Base-by-base conservation (phyloP, 2,797 vertebrate species). In the Characodon lateralis region DNA sequence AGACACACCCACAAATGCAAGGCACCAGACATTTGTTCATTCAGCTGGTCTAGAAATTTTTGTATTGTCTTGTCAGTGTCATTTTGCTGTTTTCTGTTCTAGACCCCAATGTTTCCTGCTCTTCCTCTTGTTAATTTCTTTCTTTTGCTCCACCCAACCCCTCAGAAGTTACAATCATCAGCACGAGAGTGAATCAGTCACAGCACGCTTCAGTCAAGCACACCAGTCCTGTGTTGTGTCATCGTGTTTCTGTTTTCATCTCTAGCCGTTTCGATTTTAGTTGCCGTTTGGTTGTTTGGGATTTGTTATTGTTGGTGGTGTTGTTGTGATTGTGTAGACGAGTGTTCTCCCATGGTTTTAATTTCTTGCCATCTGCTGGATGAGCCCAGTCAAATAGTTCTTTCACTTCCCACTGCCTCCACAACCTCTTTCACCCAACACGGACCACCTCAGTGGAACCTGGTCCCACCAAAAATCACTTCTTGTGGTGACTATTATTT, bases 321-420 rank as follows among this genome's bases (percentile, higher is more conserved):
- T 88, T 93, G 91, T 92, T 92, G 88, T 94, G 91, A 88, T 92
- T 89, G 86, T 90, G 87, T 91, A 91, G 89, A 89, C 79, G 61
- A 92, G 88, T 93, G 81, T 90, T 89, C 84, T 91, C 85, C 88
- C 91, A 92, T 93, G 88, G 89, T 93, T 93, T 94, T 94, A 81
- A 93, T 94, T 95, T 95, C 85, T 93, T 83, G 90, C 92, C 94
- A 95, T 95, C 88, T 88, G 91, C 87, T 85, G 92, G 93, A 92
- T 81, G 78, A 94, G 88, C 82, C 79, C 88, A 83, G 84, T 89
- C 87, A 89, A 82, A 88, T 87, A 78, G 81, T 90, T 87, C 86
- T 89, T 90, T 92, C 92, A 89, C 91, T 81, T 68, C 85, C 58
- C 76, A 85, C 65, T 68, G 41, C 65, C 85, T 79, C 83, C 85